Base-by-base conservation (phyloP, 1,140 invertebrate species). In the Heliconius nattereri region DNA sequence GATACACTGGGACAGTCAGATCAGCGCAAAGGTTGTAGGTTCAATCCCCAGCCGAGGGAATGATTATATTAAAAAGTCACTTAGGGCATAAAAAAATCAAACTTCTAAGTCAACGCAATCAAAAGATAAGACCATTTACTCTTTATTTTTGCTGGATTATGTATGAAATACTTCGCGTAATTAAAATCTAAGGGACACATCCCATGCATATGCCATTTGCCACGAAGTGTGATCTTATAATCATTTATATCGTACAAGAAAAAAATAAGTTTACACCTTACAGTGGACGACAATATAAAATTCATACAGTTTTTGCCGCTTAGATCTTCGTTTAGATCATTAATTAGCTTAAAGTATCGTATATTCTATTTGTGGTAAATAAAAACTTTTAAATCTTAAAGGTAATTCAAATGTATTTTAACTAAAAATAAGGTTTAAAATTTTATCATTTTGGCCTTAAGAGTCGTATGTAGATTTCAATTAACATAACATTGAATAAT, bases 261-360 rank as follows among this genome's bases (percentile, higher is more conserved):
- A 29, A 26, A 13, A 66, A 66, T 29, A 26, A 66, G 13, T 66
- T 26, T 2, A 66, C 26, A 16, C 3, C 16, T 6, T 66, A 29
- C 13, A 29, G 60, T 66, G 60, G 60, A 66, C 11, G 29, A 6
- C 23, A 66, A 3, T 13, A 66, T 5, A 66, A 66, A 66, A 29
- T 66, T n/a, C 52, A 57, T 75, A 78, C 40, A 71, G 79, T 35
- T 81, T 77, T 79, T 84, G 77, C 73, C 29, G 70, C 54, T 80
- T 72, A 79, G 52, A 83, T 83, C 83, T 71, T 85, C 87, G 79
- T 84, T 83, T 83, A 79, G 79, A 81, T 87, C 85, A 87, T 89
- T 90, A 90, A 87, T 90, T 89, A 90, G 83, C 84, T 81, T 87
- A 85, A 88, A 85, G 78, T 83, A 76, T 73, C 35, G 78, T 70